A percentile compares a stretch with the other conserved stretches of the same genome.
phyloP scores from a whole-genome alignment of 2,113 vertebrate genomes.

The Cardinalis cardinalis region DNA sequence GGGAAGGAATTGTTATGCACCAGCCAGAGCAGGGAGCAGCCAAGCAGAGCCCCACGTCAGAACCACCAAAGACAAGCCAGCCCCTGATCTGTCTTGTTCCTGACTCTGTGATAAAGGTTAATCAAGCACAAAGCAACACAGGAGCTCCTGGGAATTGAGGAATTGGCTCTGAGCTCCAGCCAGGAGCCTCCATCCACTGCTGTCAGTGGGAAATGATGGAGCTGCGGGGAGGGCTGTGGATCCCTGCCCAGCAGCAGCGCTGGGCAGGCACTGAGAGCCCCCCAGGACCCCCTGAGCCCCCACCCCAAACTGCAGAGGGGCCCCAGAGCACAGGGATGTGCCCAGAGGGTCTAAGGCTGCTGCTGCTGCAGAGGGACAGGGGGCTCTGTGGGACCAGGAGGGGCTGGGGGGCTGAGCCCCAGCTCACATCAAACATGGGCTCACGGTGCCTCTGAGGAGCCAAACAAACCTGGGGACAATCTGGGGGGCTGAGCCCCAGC shows the following conservation, averaged over 20 bases:
- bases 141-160: neutral
- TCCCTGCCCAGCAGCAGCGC: neutral
- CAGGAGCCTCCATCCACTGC: rapidly evolving
- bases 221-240: neutral
- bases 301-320: neutral
- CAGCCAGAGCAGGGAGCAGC: conserved; percentile 11
- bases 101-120: conserved; percentile 55
- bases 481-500: neutral
- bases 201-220: rapidly evolving
- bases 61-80: neutral
- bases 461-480: neutral
- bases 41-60: conserved; percentile 17
- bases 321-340: rapidly evolving
- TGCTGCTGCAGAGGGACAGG: neutral
- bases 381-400: neutral
- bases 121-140: conserved; percentile 32
- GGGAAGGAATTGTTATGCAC: conserved; percentile 26
- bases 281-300: neutral
- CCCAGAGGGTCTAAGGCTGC: rapidly evolving
- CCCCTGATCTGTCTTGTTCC: conserved; percentile 13
- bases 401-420: neutral
- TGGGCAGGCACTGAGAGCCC: neutral
- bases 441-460: rapidly evolving
- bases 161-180: neutral
- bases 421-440: rapidly evolving